Percentiles rank a stretch among this genome's conserved stretches.
phyloP scores from a whole-genome alignment of 2,113 vertebrate species.

The Oncorhynchus keta region DNA sequence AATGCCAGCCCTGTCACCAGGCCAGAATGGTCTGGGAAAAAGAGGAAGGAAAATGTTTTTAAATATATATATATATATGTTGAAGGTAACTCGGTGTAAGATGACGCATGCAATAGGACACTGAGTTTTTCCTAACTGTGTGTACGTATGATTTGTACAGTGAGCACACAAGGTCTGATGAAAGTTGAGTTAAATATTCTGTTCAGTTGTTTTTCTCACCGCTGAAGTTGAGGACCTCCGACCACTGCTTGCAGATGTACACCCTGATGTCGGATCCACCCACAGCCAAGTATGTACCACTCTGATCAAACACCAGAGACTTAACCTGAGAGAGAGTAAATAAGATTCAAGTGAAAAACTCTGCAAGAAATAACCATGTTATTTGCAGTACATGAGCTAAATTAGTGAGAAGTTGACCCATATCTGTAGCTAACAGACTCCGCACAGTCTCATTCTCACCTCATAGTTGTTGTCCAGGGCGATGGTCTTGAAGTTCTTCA shows the following conservation, averaged over 20 bases:
- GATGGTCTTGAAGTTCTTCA: slow-evolving; percentile 97
- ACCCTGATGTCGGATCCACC: slow-evolving; percentile 93
- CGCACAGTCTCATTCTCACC: slow-evolving; percentile 60
- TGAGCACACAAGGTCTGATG: background rate
- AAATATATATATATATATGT: background rate
- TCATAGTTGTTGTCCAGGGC: slow-evolving; percentile 95
- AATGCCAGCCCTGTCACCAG: slow-evolving; percentile 94
- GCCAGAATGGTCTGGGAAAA: slow-evolving; percentile 83
- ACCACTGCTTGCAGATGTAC: slow-evolving; percentile 98
- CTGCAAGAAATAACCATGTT: no score
- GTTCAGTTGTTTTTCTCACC: slow-evolving; percentile 68
- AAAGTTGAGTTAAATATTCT: background rate
- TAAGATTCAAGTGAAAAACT: no score
- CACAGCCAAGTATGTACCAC: slow-evolving; percentile 92
- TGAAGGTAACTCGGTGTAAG: background rate
- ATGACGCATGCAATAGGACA: background rate
- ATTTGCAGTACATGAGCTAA: no score
- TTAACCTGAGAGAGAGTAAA: slow-evolving; percentile 79
- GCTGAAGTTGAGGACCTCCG: slow-evolving; percentile 94
- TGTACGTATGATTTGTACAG: background rate
- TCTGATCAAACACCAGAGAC: slow-evolving; percentile 97
- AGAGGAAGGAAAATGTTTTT: slow-evolving; percentile 19
- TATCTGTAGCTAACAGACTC: background rate
- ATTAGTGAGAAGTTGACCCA: background rate
- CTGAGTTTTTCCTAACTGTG: background rate